Evolutionary conservation across 1,140 invertebrate species (phyloP), one percentile per base, ranked within the genome.

Genomic region (Saxidomus purpurata): DNA sequence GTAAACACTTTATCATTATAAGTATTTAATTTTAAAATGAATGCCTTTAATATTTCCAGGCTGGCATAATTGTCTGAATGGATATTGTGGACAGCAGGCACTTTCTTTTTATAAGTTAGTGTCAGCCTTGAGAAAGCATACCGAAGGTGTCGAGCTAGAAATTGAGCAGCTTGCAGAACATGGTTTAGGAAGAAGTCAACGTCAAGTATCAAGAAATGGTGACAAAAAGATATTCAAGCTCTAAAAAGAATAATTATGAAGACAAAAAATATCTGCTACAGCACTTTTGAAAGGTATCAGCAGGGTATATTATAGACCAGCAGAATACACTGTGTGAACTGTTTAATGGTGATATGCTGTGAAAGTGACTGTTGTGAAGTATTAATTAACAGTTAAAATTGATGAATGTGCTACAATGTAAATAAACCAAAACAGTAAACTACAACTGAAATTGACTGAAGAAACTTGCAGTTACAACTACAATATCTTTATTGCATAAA

Each of bases 51-150:
- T n/a, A n/a, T n/a, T n/a, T n/a, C n/a, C n/a, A 43, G 43, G 43
- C 6, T 61, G 6, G 3, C 71, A 38, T 25, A 34, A 17, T 36
- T 34, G 71, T 11, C 71, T 76, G 8, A 76, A 19, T n/a, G n/a
- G n/a, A n/a, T 25, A 34, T 25, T 47, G 38, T 49, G 74, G 74
- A n/a, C 13, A 25, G 0, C 43, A 36, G 31, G 38, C 74, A 0
- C 28, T 79, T 22, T 38, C 43, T 4, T 79, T 79, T 40, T 79
- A 79, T 40, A 79, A 43, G n/a, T n/a, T n/a, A n/a, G 74, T 79
- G 2, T 40, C 74, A 49, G 74, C 74, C 28, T 25, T 79, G 15
- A 43, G 74, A 43, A 79, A 79, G 25, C 74, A 79, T 22, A 25
- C 74, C 17, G 13, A 47, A 17, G 22, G 49, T 4, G 74, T 40